A percentile compares a stretch with the other conserved stretches of the same genome.
These are phyloP conservation scores for Cephonodes hylas DNA, from an alignment of 2,888 invertebrate species.

Conservation along the genomic window DNA sequence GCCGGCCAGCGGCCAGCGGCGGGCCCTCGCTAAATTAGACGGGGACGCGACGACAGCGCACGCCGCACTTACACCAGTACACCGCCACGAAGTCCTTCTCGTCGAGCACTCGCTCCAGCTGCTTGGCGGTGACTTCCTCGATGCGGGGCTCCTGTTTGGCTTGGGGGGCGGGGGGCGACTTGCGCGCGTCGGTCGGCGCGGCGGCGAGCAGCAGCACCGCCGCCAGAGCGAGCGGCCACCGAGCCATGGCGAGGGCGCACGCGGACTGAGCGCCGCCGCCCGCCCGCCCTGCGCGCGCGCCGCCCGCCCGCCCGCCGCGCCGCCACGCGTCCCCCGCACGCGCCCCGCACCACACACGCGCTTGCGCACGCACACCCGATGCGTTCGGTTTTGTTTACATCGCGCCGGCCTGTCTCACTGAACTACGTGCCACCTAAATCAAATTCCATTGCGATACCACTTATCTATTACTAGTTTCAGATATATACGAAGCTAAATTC, in stretches of 20 bases:
- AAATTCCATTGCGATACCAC: neutral
- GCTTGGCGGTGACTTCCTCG: conserved; percentile 96
- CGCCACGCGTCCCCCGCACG: conserved; percentile 35
- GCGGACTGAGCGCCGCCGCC: conserved; percentile 66
- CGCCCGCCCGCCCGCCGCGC: conserved; percentile 37
- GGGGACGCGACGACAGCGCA: conserved; percentile 49
- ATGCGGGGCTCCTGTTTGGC: conserved; percentile 87
- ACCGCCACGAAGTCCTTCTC: conserved; percentile 97
- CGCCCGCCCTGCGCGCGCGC: conserved; percentile 53
- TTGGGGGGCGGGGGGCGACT: conserved; percentile 56
- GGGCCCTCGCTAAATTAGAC: conserved; percentile 34
- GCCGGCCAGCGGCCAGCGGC: conserved; percentile 39
- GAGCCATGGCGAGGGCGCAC: conserved; percentile 79
- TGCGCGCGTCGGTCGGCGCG: conserved; percentile 74
- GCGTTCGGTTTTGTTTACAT: conserved; percentile 47
- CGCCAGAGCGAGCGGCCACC: conserved; percentile 75
- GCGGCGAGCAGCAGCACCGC: conserved; percentile 79
- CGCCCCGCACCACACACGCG: conserved; percentile 33
- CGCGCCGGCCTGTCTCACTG: conserved; percentile 28
- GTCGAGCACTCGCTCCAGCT: conserved; percentile 92
- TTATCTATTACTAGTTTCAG: neutral
- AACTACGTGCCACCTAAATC: neutral
- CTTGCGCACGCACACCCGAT: conserved; percentile 36
- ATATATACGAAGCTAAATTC: neutral
- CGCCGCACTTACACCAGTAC: conserved; percentile 94